These are phyloP conservation scores for Elysia chlorotica DNA, from an alignment of 1,140 invertebrate genomes.

Conservation along the genomic window DNA sequence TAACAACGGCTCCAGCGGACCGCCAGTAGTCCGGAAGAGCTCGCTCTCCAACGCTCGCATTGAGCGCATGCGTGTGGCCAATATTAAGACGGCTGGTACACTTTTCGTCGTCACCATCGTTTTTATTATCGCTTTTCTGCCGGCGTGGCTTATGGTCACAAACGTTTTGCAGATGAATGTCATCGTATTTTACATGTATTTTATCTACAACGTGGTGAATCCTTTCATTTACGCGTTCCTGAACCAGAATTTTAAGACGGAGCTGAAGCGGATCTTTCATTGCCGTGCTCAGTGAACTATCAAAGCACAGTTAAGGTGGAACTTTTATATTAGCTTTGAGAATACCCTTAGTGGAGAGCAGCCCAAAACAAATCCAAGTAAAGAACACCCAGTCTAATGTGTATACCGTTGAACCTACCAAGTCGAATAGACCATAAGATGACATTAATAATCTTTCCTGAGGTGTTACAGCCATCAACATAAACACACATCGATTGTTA, in stretches of 20 bases:
- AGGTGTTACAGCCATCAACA: too few relatives aligned
- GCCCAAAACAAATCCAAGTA: too few relatives aligned
- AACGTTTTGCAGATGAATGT: conserved; percentile 42
- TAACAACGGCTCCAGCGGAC: conserved; percentile 23
- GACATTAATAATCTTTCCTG: too few relatives aligned
- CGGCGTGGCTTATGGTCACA: conserved; percentile 51
- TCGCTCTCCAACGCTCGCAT: conserved; percentile 25
- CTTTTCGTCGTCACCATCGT: conserved; percentile 56
- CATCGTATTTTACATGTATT: conserved; percentile 58
- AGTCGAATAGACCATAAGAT: too few relatives aligned
- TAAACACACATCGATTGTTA: too few relatives aligned
- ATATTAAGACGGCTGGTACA: conserved; percentile 58
- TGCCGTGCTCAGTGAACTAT: conserved; percentile 30
- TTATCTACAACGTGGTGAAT: conserved; percentile 59
- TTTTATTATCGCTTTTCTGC: conserved; percentile 54
- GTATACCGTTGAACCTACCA: too few relatives aligned
- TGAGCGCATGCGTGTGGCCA: conserved; percentile 40
- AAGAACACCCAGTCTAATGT: too few relatives aligned
- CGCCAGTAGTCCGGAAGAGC: conserved; percentile 13
- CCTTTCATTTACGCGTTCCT: conserved; percentile 60
- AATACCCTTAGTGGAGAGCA: too few relatives aligned
- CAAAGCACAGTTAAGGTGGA: too few relatives aligned
- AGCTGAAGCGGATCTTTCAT: conserved; percentile 47
- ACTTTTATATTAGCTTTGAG: too few relatives aligned
- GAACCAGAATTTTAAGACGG: conserved; percentile 57